phyloP scores from a whole-genome alignment of 2,113 vertebrate genomes.

The Zosterops hypoxanthus region DNA sequence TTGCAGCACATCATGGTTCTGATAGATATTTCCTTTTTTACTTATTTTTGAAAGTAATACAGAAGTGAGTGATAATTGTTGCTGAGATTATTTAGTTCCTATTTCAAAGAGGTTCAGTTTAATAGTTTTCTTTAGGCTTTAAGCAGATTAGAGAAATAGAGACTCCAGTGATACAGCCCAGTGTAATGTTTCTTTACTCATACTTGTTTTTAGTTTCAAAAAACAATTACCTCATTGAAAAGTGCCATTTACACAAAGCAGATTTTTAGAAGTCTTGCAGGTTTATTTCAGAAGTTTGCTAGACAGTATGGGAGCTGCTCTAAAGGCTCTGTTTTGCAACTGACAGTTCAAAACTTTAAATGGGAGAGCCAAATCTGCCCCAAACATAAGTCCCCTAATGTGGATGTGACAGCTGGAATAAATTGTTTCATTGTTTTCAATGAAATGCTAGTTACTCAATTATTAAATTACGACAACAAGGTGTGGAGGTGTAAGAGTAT shows the following conservation, averaged over 20 bases:
- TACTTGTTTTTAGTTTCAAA: background rate
- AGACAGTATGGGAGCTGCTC: background rate
- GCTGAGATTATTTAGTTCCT: background rate
- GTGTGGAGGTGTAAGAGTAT: background rate
- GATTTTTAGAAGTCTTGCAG: background rate
- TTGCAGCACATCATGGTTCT: background rate
- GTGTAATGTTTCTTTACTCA: background rate
- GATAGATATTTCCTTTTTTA: background rate
- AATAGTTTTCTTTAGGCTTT: background rate
- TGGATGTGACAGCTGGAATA: background rate
- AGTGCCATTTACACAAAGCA: background rate
- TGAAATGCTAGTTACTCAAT: background rate
- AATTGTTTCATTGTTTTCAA: background rate
- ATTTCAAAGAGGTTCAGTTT: background rate
- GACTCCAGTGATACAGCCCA: background rate
- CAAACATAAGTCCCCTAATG: background rate
- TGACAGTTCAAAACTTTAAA: background rate
- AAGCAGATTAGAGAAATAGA: background rate
- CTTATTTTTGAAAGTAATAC: background rate
- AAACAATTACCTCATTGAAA: background rate
- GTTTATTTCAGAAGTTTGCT: constrained; percentile 2
- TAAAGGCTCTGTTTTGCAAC: background rate
- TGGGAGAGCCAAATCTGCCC: background rate
- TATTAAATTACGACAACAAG: background rate
- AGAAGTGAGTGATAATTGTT: background rate